Base-by-base conservation (phyloP, 2,797 vertebrate species). In the Gastrophryne carolinensis region DNA sequence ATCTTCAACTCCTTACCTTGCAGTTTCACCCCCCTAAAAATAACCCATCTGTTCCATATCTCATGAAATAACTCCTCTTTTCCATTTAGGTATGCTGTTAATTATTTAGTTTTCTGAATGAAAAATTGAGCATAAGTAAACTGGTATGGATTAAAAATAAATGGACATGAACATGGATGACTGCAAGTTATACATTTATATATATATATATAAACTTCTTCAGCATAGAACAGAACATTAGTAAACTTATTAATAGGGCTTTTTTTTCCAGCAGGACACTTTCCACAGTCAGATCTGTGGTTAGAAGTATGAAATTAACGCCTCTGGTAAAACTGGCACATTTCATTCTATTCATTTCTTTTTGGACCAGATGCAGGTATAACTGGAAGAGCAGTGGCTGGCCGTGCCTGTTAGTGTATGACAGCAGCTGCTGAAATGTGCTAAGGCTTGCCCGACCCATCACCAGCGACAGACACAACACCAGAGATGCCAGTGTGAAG, bases 341-440 rank as follows among this genome's bases (percentile, higher is more conserved):
- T 50, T n/a, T 10, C 13, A 24, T 24, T 54, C 49, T 56, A 34
- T 64, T 64, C 71, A 41, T 73, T 73, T 47, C 23, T 73, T 64
- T n/a, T 61, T 34, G 13, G 13, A 23, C 15, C 13, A 50, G 11
- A 19, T 34, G 2, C 5, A 41, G 24, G 11, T 27, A 47, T 47
- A 47, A 21, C 12, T 23, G 29, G 29, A 24, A 52, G 29, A 72
- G 27, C 30, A 11, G 23, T 34, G 32, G 69, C 7, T 39, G 41
- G 41, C 24, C 15, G 15, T 52, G 13, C 56, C 69, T 21, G 23
- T 15, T 61, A 56, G 69, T 56, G 52, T 58, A 49, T 72, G 19
- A 60, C 13, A 49, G 26, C 29, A 23, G n/a, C 29, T 52, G 24
- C 26, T 9, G 5, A 37, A 61, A 72, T 71, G 69, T 62, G 68